These are phyloP conservation scores for Escarpia spicata DNA, from an alignment of 2,888 invertebrate genomes.

Conservation along the genomic window DNA sequence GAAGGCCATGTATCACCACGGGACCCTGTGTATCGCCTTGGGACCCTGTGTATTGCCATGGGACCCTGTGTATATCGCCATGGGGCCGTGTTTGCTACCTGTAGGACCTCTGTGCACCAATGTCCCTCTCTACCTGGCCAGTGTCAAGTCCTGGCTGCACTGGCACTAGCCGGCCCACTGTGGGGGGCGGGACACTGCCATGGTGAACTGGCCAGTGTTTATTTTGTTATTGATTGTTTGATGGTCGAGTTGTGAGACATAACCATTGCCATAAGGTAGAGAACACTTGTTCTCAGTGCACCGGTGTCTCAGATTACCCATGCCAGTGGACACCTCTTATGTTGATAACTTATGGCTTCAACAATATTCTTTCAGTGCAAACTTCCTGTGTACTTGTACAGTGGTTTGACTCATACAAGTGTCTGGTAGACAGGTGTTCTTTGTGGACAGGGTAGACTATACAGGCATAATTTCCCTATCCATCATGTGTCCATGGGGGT, in stretches of 20 bases:
- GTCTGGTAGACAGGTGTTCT: neutral
- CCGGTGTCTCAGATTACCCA: neutral
- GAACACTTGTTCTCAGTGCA: neutral
- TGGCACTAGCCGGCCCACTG: neutral
- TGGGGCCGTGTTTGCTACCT: neutral
- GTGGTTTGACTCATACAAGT: neutral
- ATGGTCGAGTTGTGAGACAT: neutral
- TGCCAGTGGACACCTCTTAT: neutral
- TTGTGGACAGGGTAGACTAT: neutral
- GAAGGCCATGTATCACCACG: no score
- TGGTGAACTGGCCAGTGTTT: neutral
- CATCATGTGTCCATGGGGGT: no score
- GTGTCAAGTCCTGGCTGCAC: neutral
- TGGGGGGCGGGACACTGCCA: neutral
- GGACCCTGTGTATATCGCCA: no score
- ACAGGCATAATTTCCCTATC: no score
- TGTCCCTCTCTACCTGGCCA: neutral
- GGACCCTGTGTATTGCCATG: no score
- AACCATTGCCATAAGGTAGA: neutral
- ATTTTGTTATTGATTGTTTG: neutral
- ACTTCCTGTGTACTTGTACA: neutral
- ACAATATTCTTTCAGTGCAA: neutral
- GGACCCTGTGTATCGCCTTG: no score
- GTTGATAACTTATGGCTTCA: neutral
- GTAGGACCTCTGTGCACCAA: neutral